phyloP scores from a whole-genome alignment of 2,888 invertebrate genomes.

The Xylocampa areola region DNA sequence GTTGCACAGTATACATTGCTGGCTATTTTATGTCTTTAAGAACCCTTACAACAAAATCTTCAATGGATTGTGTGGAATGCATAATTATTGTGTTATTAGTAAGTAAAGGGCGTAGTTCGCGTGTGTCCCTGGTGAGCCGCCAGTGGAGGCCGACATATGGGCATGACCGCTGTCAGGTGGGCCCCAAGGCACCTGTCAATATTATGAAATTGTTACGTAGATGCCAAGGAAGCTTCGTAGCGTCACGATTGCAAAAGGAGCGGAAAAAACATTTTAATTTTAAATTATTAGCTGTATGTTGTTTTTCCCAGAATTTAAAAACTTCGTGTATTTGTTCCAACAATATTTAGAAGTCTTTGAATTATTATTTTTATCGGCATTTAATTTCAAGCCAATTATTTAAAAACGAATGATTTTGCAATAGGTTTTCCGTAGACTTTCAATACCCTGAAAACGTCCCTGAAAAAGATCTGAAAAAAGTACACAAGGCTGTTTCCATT shows the following conservation, averaged over 20 bases:
- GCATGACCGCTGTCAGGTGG: slow-evolving; percentile 86
- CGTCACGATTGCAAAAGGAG: slow-evolving; percentile 28
- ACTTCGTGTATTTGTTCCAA: too few relatives aligned
- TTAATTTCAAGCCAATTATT: too few relatives aligned
- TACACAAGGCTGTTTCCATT: too few relatives aligned
- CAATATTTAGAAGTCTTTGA: too few relatives aligned
- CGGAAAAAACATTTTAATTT: slow-evolving; percentile 16
- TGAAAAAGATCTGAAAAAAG: too few relatives aligned
- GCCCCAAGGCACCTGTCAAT: slow-evolving; percentile 80
- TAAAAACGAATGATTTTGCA: too few relatives aligned
- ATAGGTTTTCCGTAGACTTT: too few relatives aligned
- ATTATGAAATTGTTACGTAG: slow-evolving; percentile 62
- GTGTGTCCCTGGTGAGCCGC: slow-evolving; percentile 66
- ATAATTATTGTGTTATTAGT: slow-evolving; percentile 23
- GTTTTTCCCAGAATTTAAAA: too few relatives aligned
- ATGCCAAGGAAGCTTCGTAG: slow-evolving; percentile 36
- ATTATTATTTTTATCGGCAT: too few relatives aligned
- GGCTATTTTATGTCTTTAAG: neutral
- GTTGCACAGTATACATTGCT: slow-evolving; percentile 31
- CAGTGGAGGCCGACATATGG: slow-evolving; percentile 79
- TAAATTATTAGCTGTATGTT: too few relatives aligned
- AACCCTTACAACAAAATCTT: slow-evolving; percentile 3
- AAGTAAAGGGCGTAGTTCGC: slow-evolving; percentile 69
- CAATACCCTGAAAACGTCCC: too few relatives aligned
- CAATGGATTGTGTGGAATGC: slow-evolving; percentile 19